phyloP scores from a whole-genome alignment of 2,113 vertebrate species.

The Ictalurus punctatus region DNA sequence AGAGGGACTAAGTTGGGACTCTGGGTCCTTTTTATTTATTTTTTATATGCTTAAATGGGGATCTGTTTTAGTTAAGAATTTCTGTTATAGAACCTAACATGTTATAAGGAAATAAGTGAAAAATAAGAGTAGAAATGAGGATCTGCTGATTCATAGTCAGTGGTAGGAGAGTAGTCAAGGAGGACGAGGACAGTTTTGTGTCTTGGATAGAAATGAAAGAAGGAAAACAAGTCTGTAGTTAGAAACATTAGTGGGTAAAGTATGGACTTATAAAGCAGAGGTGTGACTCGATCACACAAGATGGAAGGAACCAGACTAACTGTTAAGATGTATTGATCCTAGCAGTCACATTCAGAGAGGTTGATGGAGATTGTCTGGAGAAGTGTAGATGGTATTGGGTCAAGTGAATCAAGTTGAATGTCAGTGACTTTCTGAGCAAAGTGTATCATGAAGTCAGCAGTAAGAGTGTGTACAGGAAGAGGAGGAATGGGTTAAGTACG shows the following conservation, averaged over 20 bases:
- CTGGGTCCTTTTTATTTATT: not conserved
- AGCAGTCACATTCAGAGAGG: not conserved
- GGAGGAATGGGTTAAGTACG: not conserved
- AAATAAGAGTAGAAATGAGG: not conserved
- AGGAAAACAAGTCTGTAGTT: not conserved
- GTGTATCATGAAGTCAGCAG: not conserved
- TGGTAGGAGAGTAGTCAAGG: not conserved
- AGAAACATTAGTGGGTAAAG: not conserved
- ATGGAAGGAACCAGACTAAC: not conserved
- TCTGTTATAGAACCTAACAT: not conserved
- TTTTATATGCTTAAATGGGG: no score
- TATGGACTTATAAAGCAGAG: not conserved
- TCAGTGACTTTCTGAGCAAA: not conserved
- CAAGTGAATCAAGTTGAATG: not conserved
- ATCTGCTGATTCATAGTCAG: not conserved
- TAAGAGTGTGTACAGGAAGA: not conserved
- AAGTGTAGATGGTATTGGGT: not conserved
- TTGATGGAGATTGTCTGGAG: not conserved
- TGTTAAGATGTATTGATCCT: not conserved
- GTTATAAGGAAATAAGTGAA: not conserved
- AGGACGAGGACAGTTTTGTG: not conserved
- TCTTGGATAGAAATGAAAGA: not conserved
- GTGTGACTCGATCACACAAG: not conserved
- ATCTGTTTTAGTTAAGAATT: no score
- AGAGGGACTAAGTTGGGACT: not conserved